Conservation (phyloP, 2,888 invertebrate species). For the Aricia artaxerxes region DNA sequence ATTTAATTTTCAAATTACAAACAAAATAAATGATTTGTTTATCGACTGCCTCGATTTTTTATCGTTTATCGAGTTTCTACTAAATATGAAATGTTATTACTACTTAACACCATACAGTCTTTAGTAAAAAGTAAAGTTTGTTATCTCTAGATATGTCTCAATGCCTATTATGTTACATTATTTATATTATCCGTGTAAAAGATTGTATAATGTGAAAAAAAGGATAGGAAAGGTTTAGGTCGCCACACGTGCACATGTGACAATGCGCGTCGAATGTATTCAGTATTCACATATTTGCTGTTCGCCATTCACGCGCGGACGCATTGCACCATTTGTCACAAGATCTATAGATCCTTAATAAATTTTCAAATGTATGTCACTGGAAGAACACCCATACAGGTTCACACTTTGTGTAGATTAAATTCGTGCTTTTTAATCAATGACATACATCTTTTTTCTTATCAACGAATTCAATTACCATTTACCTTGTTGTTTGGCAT, state of each 20-base stretch:
- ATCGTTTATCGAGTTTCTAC: too few relatives aligned
- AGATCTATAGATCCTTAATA: conserved; percentile 41
- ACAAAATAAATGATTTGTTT: too few relatives aligned
- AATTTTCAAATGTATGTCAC: conserved; percentile 35
- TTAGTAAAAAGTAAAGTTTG: too few relatives aligned
- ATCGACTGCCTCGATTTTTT: too few relatives aligned
- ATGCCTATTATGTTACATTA: neutral
- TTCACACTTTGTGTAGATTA: neutral
- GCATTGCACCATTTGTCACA: conserved; percentile 46
- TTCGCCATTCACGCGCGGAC: conserved; percentile 49
- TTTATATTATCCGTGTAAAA: neutral
- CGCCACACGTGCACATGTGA: conserved; percentile 44
- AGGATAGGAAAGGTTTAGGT: conserved; percentile 24
- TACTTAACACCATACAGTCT: neutral
- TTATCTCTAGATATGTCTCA: neutral
- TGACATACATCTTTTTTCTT: neutral
- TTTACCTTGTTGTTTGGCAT: neutral
- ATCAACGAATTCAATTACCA: neutral
- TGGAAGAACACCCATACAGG: conserved; percentile 36
- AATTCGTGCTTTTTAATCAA: neutral
- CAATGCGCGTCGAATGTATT: conserved; percentile 61
- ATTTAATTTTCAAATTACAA: too few relatives aligned
- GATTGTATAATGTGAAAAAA: conserved; percentile 29
- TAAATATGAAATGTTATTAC: too few relatives aligned
- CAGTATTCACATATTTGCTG: conserved; percentile 66